Evolutionary conservation across 2,113 vertebrate species (phyloP), one percentile per base, ranked within the genome.

Genomic region (Anarhynchus alexandrinus): DNA sequence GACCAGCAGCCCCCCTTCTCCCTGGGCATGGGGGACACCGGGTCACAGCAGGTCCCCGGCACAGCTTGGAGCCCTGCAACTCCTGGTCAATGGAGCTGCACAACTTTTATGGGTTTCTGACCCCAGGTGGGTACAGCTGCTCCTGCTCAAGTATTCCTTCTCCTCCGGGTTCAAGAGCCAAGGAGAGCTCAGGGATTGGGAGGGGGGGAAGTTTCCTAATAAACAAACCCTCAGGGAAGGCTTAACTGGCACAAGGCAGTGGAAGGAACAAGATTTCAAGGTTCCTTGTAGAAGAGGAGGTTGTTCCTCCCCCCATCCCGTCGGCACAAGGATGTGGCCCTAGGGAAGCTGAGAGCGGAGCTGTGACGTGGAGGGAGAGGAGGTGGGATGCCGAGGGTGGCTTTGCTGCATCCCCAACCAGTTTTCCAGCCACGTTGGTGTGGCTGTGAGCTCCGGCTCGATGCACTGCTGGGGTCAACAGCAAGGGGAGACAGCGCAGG

Each of bases 51-150:
- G 65, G 93, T 90, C 66, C 83, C 29, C 11, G 8, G 79, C 58
- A 67, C 78, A 92, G 61, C 79, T 70, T 3, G 1, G 82, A 82
- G 73, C 55, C 81, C 87, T 81, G 62, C 54, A 92, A 67, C 84
- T 93, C 83, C 78, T 97, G 96, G 78, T 95, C 91, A 96, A 70
- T 91, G 94, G 79, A 90, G 94, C 96, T 94, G 95, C 96, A 97
- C 84, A 45, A 26, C 38, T 86, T 95, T 97, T 96, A 97, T 95
- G 89, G 42, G 49, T 97, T 95, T 95, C 87, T 97, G 70, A 95
- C 93, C 87, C 54, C 84, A 36, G 97, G 91, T 93, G 84, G 66
- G 73, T 84, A 54, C 88, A 94, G 83, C 80, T 88, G 76, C 86
- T 86, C 59, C 88, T 79, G 55, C 76, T 88, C 74, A 88, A 61